Evolutionary conservation across 2,797 vertebrate species (phyloP).

Genomic region (Tragelaphus oryx): DNA sequence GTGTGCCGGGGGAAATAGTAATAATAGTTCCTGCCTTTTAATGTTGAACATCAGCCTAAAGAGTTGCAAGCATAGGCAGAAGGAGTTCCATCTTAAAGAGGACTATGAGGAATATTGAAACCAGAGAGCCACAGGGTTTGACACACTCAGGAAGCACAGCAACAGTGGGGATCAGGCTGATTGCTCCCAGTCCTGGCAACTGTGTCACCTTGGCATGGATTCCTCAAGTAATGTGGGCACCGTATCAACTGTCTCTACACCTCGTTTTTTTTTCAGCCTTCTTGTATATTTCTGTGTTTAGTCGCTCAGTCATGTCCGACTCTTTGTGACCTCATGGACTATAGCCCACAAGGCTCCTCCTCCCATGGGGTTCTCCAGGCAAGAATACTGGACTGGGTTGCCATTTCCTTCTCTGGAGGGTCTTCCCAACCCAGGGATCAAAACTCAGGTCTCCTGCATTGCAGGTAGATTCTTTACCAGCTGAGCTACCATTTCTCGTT

Average conservation of each 20-base stretch:
- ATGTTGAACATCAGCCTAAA: neutral
- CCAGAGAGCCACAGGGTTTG: neutral
- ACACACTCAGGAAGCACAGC: neutral
- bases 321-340: neutral
- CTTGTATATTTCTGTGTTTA: neutral
- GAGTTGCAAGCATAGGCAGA: neutral
- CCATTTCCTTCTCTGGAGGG: neutral
- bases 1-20: neutral
- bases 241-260: neutral
- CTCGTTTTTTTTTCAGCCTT: neutral
- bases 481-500: neutral
- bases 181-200: neutral
- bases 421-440: neutral
- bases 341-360: neutral
- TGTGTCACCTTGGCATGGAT: too few relatives aligned
- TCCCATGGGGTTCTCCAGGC: neutral
- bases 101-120: neutral
- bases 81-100: neutral
- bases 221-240: neutral
- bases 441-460: neutral
- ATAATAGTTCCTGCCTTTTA: neutral
- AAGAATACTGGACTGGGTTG: neutral
- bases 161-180: too few relatives aligned
- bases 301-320: neutral
- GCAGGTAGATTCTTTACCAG: neutral